Evolutionary conservation across 2,888 invertebrate species (phyloP), one percentile per base, ranked within the genome.

Genomic region (Altica lythri): DNA sequence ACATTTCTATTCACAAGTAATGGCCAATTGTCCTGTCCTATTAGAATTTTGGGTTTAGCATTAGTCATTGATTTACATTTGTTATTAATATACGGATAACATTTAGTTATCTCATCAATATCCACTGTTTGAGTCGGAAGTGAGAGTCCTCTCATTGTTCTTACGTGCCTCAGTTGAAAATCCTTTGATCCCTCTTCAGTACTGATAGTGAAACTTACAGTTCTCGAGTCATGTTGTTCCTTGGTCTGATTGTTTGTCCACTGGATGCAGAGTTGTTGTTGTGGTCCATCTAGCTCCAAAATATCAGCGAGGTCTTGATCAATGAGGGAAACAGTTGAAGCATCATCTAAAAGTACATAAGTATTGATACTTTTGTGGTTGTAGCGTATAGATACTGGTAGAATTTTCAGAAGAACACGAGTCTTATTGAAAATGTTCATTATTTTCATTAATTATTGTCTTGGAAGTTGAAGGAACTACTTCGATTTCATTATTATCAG

Each of bases 11-110:
- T 30, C 1, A 29, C 18, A 18, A 27, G 10, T 9, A 48, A 13
- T 14, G 48, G 48, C 40, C 29, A 38, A 17, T 48, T 48, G 13
- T 48, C 48, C 29, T 48, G 40, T 29, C 38, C 48, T 10, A 29
- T 48, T 1, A 48, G n/a, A 38, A 48, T 48, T 40, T 40, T 3
- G 13, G 40, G 40, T 27, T n/a, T n/a, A n/a, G n/a, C n/a, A n/a
- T n/a, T n/a, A n/a, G n/a, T n/a, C 22, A 22, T 22, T 22, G 8
- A 22, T 22, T 4, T 22, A 22, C 22, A 22, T 22, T 22, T 22
- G 27, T 2, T 4, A 8, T 9, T n/a, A n/a, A n/a, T n/a, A n/a
- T n/a, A n/a, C n/a, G n/a, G n/a, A n/a, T n/a, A n/a, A n/a, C n/a
- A n/a, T 40, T 40, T 18, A 9, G 16, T 3, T 22, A 42, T 4